These are phyloP conservation scores for Cybosia mesomella DNA, from an alignment of 2,888 invertebrate genomes.

Conservation along the genomic window DNA sequence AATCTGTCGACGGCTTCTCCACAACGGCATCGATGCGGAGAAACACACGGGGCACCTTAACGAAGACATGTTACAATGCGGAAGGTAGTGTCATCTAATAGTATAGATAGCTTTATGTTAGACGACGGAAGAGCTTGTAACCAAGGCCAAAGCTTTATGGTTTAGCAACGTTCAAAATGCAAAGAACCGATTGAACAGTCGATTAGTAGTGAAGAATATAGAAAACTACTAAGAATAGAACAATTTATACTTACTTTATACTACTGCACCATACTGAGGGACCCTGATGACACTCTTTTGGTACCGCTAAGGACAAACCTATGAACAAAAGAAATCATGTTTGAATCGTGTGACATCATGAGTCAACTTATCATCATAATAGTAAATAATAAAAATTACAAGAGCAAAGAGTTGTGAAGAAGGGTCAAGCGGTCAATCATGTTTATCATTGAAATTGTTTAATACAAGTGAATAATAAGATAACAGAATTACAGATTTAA, in stretches of 20 bases:
- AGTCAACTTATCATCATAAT: conserved; percentile 32
- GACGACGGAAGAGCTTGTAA: too few species aligned
- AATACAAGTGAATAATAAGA: conserved; percentile 29
- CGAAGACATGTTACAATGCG: too few species aligned
- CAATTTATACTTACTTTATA: conserved; percentile 68
- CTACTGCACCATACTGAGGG: conserved; percentile 79
- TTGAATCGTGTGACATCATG: conserved; percentile 5
- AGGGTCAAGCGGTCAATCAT: conserved; percentile 51
- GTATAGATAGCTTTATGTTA: too few species aligned
- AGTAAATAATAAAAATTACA: conserved; percentile 41
- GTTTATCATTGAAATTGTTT: conserved; percentile 42
- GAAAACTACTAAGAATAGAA: too few species aligned
- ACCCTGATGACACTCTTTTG: conserved; percentile 79
- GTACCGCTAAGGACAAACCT: conserved; percentile 76
- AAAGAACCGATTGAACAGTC: not conserved
- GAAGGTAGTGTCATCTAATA: too few species aligned
- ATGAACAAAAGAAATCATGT: conserved; percentile 47
- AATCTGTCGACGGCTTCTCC: too few species aligned
- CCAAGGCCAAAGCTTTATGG: too few species aligned
- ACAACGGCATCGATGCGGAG: too few species aligned
- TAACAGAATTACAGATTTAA: conserved; percentile 28
- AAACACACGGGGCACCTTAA: too few species aligned
- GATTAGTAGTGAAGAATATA: not conserved
- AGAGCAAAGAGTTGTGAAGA: conserved; percentile 38
- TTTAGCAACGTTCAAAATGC: too few species aligned